Percentiles rank a stretch among this genome's conserved stretches.
Conservation (phyloP, 2,888 invertebrate genomes). For the Ophioninae sp. region DNA sequence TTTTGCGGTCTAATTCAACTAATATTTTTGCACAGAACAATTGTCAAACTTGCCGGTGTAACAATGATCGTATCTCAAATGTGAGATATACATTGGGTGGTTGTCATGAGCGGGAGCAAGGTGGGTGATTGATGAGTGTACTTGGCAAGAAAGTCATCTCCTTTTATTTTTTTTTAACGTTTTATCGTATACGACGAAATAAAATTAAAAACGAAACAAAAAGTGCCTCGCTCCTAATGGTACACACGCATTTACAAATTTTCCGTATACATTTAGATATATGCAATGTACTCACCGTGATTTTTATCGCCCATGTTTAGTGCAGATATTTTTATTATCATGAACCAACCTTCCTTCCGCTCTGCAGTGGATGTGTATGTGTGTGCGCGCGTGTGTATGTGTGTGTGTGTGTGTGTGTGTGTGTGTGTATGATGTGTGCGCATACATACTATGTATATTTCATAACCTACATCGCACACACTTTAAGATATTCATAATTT, state of each 20-base stretch:
- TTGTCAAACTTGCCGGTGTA: conserved; percentile 6
- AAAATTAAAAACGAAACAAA: conserved; percentile 9
- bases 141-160: not conserved
- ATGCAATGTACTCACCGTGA: conserved; percentile 49
- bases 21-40: conserved; percentile 29
- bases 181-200: conserved; percentile 3
- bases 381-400: conserved; percentile 9
- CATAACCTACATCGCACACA: conserved; percentile 47
- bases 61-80: conserved; percentile 14
- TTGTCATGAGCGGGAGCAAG: not conserved
- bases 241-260: conserved; percentile 50
- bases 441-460: conserved; percentile 14
- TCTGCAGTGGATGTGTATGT: conserved; percentile 26
- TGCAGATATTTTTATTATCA: conserved; percentile 40
- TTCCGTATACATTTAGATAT: conserved; percentile 49
- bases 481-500: conserved; percentile 27
- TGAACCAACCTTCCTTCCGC: conserved; percentile 26
- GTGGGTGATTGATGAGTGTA: not conserved
- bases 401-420: conserved; percentile 15
- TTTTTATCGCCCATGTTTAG: conserved; percentile 33
- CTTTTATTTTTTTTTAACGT: not conserved
- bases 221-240: conserved; percentile 43
- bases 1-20: conserved; percentile 15
- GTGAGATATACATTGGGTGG: not conserved
- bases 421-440: conserved; percentile 15